phyloP scores from a whole-genome alignment of 2,113 vertebrate genomes.

The Hemiprocne comata region DNA sequence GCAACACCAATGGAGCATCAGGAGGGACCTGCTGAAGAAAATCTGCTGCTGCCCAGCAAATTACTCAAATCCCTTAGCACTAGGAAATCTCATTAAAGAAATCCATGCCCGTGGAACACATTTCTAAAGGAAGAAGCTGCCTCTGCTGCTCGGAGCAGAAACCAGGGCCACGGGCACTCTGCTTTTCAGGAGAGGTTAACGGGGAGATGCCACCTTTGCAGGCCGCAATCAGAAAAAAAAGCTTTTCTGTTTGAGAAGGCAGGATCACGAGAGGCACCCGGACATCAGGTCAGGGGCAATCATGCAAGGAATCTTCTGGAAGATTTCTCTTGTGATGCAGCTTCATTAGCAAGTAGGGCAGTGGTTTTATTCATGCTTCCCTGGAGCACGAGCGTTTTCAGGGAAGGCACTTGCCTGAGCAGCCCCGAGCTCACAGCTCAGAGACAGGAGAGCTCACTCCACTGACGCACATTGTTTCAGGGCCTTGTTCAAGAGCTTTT shows the following conservation, averaged over 20 bases:
- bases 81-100: constrained; percentile 38
- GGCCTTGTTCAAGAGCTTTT: constrained; percentile 23
- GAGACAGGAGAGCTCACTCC: neutral
- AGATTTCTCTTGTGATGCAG: neutral
- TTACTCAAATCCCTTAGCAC: neutral
- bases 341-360: neutral
- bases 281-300: neutral
- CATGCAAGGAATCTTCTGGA: neutral
- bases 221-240: neutral
- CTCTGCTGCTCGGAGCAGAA: neutral
- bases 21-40: neutral
- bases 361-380: neutral
- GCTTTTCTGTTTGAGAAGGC: neutral
- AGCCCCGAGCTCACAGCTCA: neutral
- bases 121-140: neutral
- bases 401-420: neutral
- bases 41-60: neutral
- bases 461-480: neutral
- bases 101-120: neutral
- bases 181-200: neutral
- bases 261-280: neutral
- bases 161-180: rapidly evolving
- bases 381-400: neutral
- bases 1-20: rapidly evolving
- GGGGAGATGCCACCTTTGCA: neutral